A percentile compares a stretch with the other conserved stretches of the same genome.
Evolutionary conservation across 2,888 invertebrate species (phyloP).

Genomic region (Eilema sororculum): DNA sequence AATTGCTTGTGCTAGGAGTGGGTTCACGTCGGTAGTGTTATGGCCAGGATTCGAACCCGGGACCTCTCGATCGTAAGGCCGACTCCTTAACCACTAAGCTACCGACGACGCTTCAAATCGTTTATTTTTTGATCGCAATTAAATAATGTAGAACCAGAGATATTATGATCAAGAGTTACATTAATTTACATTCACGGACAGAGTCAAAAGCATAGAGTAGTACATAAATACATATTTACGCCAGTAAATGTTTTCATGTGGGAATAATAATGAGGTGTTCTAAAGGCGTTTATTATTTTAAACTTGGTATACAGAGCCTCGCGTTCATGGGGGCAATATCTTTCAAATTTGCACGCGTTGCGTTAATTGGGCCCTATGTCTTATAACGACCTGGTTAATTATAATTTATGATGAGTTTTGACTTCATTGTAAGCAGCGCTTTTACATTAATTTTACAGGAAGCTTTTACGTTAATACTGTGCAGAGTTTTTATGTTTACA

Average conservation of each 20-base stretch:
- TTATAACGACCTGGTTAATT: constrained; percentile 4
- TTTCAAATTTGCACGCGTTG: neutral
- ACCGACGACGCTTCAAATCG: too few relatives aligned
- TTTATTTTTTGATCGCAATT: too few relatives aligned
- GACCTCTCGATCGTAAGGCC: too few relatives aligned
- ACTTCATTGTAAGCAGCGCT: neutral
- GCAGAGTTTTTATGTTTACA: neutral
- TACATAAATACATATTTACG: too few relatives aligned
- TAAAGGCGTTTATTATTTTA: constrained; percentile 28
- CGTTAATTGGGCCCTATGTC: neutral
- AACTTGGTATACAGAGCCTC: constrained; percentile 16
- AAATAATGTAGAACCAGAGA: too few relatives aligned
- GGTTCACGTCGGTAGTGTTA: too few relatives aligned
- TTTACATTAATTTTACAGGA: neutral
- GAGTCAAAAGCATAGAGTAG: too few relatives aligned
- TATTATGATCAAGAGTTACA: too few relatives aligned
- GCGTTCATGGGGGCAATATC: neutral
- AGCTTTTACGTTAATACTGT: neutral
- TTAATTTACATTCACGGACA: too few relatives aligned
- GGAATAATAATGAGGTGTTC: constrained; percentile 70
- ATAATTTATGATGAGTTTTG: constrained; percentile 3
- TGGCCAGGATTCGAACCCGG: too few relatives aligned
- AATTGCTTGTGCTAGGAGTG: too few relatives aligned
- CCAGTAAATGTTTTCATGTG: constrained; percentile 45
- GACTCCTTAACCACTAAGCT: too few relatives aligned